Base-by-base conservation (phyloP, 1,140 invertebrate species). In the Elysia chlorotica region DNA sequence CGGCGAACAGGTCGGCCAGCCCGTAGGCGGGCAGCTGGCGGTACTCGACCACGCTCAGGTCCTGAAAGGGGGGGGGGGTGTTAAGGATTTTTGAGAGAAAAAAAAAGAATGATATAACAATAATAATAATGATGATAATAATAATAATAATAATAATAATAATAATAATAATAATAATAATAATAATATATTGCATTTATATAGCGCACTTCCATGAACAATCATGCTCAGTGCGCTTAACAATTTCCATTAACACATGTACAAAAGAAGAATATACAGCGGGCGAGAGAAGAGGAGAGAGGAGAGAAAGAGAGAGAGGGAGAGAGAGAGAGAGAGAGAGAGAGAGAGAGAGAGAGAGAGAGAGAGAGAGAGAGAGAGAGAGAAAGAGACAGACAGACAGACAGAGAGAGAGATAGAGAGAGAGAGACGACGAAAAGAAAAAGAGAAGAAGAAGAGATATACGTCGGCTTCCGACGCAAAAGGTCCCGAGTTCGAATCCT, bases 11-110 rank as follows among this genome's bases (percentile, higher is more conserved):
- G 70, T 85, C 83, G 4, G 80, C 80, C 21, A 85, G 74, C 5
- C 79, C 82, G 74, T 85, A 85, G 21, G 79, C 82, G 28, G 82
- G 79, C 69, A 82, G 83, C 71, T 85, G 82, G 62, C 76, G 78
- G 41, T 82, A 83, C 73, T 85, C 82, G 4, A 82, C 78, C 14
- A 85, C 79, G 76, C 82, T 85, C 35, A 85, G 76, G 65, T 84
- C 84, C 66, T 83, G 80, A 30, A 36, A 65, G 23, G 41, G 37
- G 31, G 30, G 6, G 14, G 17, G 23, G 30, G 25, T 14, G 61
- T n/a, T 14, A 14, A 28, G 28, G 56, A 14, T 48, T 48, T 14
- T 48, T 48, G n/a, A 48, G n/a, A 48, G n/a, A 48, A 48, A 48
- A 48, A 10, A 48, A 48, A 10, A 48, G n/a, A 14, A 48, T 48